A percentile compares a stretch with the other conserved stretches of the same genome.
phyloP scores from a whole-genome alignment of 2,113 vertebrate genomes.

The Archocentrus centrarchus region DNA sequence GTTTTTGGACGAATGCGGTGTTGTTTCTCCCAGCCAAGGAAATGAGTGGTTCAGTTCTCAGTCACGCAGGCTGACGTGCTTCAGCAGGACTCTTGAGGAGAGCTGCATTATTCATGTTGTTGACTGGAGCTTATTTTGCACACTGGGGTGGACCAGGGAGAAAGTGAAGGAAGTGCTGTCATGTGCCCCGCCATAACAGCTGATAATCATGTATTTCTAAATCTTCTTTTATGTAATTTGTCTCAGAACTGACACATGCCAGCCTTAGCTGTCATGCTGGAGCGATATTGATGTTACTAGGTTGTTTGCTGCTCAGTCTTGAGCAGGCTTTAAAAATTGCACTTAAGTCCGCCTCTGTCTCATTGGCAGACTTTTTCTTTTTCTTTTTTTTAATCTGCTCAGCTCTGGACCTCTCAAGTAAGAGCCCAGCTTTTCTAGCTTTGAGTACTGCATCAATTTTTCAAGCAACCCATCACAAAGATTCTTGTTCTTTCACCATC shows the following conservation, averaged over 20 bases:
- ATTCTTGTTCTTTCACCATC: conserved; percentile 57
- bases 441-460: conserved; percentile 73
- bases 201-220: neutral
- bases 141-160: conserved; percentile 49
- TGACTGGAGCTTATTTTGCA: conserved; percentile 73
- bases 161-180: conserved; percentile 61
- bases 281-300: neutral
- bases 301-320: neutral
- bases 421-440: conserved; percentile 31
- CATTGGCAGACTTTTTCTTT: conserved; percentile 19
- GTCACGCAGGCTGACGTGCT: conserved; percentile 67
- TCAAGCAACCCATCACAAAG: conserved; percentile 67
- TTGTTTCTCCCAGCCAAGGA: conserved; percentile 64
- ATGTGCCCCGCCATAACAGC: conserved; percentile 11
- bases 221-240: neutral
- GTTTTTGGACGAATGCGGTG: conserved; percentile 46
- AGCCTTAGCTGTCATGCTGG: neutral
- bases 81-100: conserved; percentile 69
- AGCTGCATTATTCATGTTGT: conserved; percentile 81
- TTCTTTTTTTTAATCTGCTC: conserved; percentile 19
- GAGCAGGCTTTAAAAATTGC: neutral
- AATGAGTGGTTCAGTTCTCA: conserved; percentile 62
- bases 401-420: conserved; percentile 43
- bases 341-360: conserved; percentile 13
- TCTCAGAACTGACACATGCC: neutral